A percentile compares a stretch with the other conserved stretches of the same genome.
Evolutionary conservation across 2,113 vertebrate species (phyloP).

Genomic region (Rhinolophus sinicus): DNA sequence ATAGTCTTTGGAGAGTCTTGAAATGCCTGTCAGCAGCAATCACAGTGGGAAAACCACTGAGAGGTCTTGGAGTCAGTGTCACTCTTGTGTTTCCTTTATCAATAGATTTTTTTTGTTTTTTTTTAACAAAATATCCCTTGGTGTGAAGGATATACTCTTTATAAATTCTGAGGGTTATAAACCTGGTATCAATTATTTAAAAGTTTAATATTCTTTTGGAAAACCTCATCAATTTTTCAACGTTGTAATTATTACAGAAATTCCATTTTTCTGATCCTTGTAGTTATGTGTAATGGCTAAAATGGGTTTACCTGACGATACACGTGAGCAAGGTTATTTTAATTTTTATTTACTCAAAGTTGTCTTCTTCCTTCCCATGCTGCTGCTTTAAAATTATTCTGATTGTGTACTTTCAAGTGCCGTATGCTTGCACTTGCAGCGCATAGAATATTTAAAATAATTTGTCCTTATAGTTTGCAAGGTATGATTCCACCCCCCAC

Average conservation of each 20-base stretch:
- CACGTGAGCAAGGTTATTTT: neutral
- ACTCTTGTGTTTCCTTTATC: neutral
- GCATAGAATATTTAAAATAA: neutral
- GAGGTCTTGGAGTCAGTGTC: neutral
- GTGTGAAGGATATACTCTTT: neutral
- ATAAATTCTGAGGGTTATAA: neutral
- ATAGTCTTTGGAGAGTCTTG: slow-evolving; percentile 81
- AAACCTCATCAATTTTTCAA: neutral
- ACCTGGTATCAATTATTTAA: neutral
- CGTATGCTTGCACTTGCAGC: neutral
- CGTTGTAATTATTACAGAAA: neutral
- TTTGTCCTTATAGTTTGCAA: neutral
- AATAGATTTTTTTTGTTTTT: neutral
- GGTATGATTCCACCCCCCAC: too few species aligned
- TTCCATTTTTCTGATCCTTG: neutral
- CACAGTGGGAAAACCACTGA: slow-evolving; percentile 71
- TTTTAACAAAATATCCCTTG: neutral
- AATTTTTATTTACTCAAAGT: neutral
- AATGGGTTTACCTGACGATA: neutral
- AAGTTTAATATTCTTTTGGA: neutral
- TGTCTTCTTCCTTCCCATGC: neutral
- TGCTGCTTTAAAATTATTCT: neutral
- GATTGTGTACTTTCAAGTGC: neutral
- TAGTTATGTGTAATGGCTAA: neutral
- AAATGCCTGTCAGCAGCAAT: slow-evolving; percentile 74